These are phyloP conservation scores for Lichenostomus cassidix DNA, from an alignment of 2,113 vertebrate species.

Conservation along the genomic window DNA sequence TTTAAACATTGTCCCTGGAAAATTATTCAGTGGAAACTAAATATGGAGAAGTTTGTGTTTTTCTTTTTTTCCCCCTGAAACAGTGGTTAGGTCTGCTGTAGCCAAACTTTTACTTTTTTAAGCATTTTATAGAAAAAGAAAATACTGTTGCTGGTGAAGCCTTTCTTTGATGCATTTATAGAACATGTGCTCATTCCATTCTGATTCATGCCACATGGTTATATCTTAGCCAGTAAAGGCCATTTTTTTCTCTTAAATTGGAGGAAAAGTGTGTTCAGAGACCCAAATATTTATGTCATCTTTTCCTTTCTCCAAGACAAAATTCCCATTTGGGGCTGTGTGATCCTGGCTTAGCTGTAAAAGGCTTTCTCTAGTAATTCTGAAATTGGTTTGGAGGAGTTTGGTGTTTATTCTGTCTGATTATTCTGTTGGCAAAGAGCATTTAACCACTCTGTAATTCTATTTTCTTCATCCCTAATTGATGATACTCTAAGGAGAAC, in stretches of 20 bases:
- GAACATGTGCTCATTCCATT: slow-evolving; percentile 24
- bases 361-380: not conserved
- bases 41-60: not conserved
- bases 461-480: not conserved
- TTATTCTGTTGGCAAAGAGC: not conserved
- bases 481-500: not conserved
- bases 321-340: not conserved
- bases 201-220: slow-evolving; percentile 11
- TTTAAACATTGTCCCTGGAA: slow-evolving; percentile 26
- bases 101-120: slow-evolving; percentile 29
- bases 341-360: not conserved
- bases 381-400: not conserved
- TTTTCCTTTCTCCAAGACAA: not conserved
- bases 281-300: not conserved
- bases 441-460: not conserved
- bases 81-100: not conserved
- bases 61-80: not conserved
- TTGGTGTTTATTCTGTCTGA: slow-evolving; percentile 8
- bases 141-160: not conserved
- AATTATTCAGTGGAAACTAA: slow-evolving; percentile 25
- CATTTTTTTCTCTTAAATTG: not conserved
- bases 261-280: not conserved
- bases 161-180: slow-evolving; percentile 33
- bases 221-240: not conserved
- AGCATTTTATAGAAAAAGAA: slow-evolving; percentile 36